Conservation (phyloP, 1,140 invertebrate genomes). For the Zaprionus nigranus region DNA sequence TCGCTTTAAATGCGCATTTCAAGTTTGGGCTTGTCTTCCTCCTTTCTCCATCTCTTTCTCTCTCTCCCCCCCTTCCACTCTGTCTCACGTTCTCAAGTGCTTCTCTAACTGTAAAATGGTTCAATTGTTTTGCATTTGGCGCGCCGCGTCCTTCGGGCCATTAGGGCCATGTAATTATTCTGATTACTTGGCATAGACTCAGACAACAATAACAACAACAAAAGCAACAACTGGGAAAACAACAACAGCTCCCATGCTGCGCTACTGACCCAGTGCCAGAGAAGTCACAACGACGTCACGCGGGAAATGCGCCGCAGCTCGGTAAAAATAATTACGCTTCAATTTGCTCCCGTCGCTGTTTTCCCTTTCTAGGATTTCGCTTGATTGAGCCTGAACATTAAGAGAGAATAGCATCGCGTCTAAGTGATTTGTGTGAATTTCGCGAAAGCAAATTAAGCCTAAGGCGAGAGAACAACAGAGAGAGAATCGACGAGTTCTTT, state of each 20-base stretch:
- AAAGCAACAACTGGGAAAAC: slow-evolving; percentile 3
- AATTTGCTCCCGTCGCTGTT: slow-evolving; percentile 58
- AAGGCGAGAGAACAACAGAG: neutral
- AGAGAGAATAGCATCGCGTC: slow-evolving; percentile 15
- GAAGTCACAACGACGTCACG: slow-evolving; percentile 59
- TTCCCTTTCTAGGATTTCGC: slow-evolving; percentile 60
- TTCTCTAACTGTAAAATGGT: slow-evolving; percentile 49
- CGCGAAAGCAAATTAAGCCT: slow-evolving; percentile 16
- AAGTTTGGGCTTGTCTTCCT: slow-evolving; percentile 1
- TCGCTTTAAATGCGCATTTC: slow-evolving; percentile 40
- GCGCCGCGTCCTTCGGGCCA: slow-evolving; percentile 52
- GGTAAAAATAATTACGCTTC: slow-evolving; percentile 75
- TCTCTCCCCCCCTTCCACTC: neutral
- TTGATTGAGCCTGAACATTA: slow-evolving; percentile 59
- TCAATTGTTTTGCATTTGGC: slow-evolving; percentile 58
- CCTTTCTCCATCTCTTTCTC: neutral
- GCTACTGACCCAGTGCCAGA: slow-evolving; percentile 75
- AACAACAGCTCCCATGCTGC: slow-evolving; percentile 57
- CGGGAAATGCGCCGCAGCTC: slow-evolving; percentile 73
- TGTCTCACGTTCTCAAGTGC: neutral
- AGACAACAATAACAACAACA: slow-evolving; percentile 43
- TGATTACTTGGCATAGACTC: slow-evolving; percentile 70
- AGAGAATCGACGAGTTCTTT: slow-evolving; percentile 3
- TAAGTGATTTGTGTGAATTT: slow-evolving; percentile 33
- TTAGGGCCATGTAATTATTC: slow-evolving; percentile 78